Base-by-base conservation (phyloP, 2,888 invertebrate genomes). In the Drosophila neutralis region DNA sequence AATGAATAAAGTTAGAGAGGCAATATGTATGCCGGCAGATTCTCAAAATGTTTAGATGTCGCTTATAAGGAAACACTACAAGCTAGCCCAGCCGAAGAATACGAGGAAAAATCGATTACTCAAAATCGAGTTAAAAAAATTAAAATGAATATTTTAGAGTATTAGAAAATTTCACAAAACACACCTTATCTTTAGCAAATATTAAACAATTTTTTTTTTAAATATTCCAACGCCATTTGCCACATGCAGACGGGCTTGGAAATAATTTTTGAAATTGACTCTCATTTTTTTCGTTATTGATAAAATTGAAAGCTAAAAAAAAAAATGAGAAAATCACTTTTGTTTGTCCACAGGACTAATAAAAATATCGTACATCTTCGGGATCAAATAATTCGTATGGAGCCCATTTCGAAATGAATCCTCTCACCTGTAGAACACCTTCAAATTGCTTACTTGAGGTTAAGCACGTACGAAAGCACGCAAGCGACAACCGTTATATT, bases 381-480 rank as follows among this genome's bases (percentile, higher is more conserved):
- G n/a, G n/a, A n/a, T n/a, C n/a, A n/a, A n/a, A n/a, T n/a, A n/a
- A n/a, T n/a, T n/a, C n/a, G n/a, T n/a, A n/a, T n/a, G n/a, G n/a
- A n/a, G 2, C 33, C 33, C 10, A 33, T 10, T 33, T 33, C 33
- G 10, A 33, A 38, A n/a, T 38, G 2, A n/a, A 11, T 42, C 11
- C 11, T 21, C 40, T 15, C 27, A 27, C 15, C 48, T 18, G 27
- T 8, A 48, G 8, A 24, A 4, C 48, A 15, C 8, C 48, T 18
- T 27, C 7, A 27, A 48, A 8, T 42, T 10, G n/a, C 42, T n/a
- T 42, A 21, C 5, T 57, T 57, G 11, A 45, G 57, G 68, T 64
- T 68, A 67, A 18, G 24, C 24, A 66, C 48, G 60, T 53, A 7
- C 8, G 31, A 31, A 18, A 38, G 29, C 52, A 13, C 52, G 6